Evolutionary conservation across 2,113 vertebrate species (phyloP).

Genomic region (Pygoscelis adeliae): DNA sequence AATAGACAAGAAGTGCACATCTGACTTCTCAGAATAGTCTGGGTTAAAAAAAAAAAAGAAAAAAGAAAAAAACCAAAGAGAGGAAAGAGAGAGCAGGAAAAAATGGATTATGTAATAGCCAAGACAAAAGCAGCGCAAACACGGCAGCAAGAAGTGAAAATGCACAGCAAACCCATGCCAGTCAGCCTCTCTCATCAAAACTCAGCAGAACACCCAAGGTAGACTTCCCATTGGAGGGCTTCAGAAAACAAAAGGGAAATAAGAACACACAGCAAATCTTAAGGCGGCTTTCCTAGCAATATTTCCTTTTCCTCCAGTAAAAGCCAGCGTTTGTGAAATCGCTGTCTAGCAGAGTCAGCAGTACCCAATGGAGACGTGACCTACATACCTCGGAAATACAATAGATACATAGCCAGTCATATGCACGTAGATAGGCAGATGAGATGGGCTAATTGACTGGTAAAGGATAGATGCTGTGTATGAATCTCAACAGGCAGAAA

Average conservation of each 20-base stretch:
- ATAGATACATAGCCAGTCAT: background rate
- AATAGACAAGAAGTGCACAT: background rate
- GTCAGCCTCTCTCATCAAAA: background rate
- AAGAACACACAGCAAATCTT: background rate
- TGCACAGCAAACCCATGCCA: background rate
- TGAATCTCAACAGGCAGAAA: background rate
- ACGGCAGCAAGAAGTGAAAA: background rate
- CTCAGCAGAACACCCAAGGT: background rate
- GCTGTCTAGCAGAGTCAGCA: constrained; percentile 47
- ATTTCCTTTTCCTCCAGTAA: constrained; percentile 10
- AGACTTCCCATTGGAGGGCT: background rate
- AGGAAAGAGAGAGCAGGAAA: background rate
- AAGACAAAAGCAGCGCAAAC: background rate
- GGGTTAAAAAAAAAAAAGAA: background rate
- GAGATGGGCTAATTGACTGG: constrained; percentile 14
- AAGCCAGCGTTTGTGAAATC: constrained; percentile 13
- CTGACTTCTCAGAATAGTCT: background rate
- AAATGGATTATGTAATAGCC: background rate
- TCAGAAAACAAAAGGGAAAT: background rate
- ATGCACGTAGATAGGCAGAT: background rate
- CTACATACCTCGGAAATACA: constrained; percentile 59
- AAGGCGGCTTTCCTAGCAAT: background rate
- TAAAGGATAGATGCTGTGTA: background rate
- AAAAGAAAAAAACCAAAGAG: background rate
- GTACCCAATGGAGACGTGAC: constrained; percentile 50